phyloP scores from a whole-genome alignment of 2,888 invertebrate species.

The Dorcus hopei region DNA sequence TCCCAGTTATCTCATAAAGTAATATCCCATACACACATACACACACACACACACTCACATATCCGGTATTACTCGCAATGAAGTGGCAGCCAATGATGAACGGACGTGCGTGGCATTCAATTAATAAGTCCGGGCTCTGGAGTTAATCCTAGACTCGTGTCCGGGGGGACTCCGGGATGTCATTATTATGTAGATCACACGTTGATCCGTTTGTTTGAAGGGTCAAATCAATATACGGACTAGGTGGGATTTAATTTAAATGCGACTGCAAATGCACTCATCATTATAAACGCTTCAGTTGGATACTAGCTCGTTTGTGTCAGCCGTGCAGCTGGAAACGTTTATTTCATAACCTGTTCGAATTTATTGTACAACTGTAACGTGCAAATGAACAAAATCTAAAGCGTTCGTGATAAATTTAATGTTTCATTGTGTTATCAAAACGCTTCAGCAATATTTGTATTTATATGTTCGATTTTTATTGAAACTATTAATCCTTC shows the following conservation, averaged over 20 bases:
- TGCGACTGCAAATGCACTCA: slow-evolving; percentile 26
- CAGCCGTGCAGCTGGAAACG: neutral
- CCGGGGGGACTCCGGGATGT: slow-evolving; percentile 45
- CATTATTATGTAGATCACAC: slow-evolving; percentile 54
- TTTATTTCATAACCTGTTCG: neutral
- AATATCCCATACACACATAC: slow-evolving; percentile 37
- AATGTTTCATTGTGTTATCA: too few relatives aligned
- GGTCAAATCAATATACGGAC: slow-evolving; percentile 44
- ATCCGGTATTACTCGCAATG: slow-evolving; percentile 44
- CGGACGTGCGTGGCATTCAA: slow-evolving; percentile 51
- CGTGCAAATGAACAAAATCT: too few relatives aligned
- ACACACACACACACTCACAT: slow-evolving; percentile 13
- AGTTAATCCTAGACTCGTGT: slow-evolving; percentile 49
- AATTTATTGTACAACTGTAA: too few relatives aligned
- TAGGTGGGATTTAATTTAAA: slow-evolving; percentile 28
- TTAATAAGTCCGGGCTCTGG: slow-evolving; percentile 47
- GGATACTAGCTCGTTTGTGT: neutral
- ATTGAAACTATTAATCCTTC: too few relatives aligned
- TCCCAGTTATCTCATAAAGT: slow-evolving; percentile 45
- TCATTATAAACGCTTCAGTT: slow-evolving; percentile 3
- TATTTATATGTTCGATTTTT: too few relatives aligned
- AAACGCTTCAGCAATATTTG: too few relatives aligned
- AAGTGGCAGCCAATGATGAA: slow-evolving; percentile 50
- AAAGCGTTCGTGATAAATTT: too few relatives aligned
- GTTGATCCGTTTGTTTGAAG: slow-evolving; percentile 48